Evolutionary conservation across 2,888 invertebrate species (phyloP).

Genomic region (Linhomoeus sp.): DNA sequence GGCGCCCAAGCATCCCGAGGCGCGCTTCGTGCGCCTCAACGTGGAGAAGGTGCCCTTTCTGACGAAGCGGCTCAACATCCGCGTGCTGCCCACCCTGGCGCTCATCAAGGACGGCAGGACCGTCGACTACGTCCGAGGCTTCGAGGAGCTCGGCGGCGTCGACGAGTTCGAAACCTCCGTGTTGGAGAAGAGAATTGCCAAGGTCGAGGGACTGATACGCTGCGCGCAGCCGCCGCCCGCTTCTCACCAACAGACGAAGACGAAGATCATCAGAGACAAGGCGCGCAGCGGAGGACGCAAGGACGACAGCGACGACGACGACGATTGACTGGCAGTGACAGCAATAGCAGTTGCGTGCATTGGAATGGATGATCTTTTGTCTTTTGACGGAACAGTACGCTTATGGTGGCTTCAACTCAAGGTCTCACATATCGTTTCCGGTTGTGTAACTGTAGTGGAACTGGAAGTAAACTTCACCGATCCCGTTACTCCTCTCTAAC

Average conservation of each 20-base stretch:
- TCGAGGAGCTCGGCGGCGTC: slow-evolving; percentile 72
- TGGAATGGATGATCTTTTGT: too few species aligned
- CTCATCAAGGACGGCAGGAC: slow-evolving; percentile 66
- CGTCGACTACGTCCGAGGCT: slow-evolving; percentile 58
- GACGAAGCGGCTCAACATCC: slow-evolving; percentile 61
- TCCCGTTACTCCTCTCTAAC: too few species aligned
- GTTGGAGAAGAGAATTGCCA: slow-evolving; percentile 72
- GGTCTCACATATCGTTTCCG: too few species aligned
- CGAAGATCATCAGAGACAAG: neutral
- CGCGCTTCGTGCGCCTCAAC: slow-evolving; percentile 57
- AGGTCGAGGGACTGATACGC: slow-evolving; percentile 27
- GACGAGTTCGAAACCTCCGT: slow-evolving; percentile 81
- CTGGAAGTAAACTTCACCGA: too few species aligned
- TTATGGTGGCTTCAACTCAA: too few species aligned
- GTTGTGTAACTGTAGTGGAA: too few species aligned
- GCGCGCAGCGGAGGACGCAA: neutral
- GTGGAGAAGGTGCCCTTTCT: slow-evolving; percentile 72
- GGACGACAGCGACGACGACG: neutral
- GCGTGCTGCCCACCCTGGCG: slow-evolving; percentile 71
- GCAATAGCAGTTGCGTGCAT: too few species aligned
- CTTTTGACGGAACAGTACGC: too few species aligned
- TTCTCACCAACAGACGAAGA: neutral
- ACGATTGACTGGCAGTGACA: neutral
- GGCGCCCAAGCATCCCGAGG: slow-evolving; percentile 69
- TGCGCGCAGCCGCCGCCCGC: slow-evolving; percentile 10